phyloP scores from a whole-genome alignment of 92 coral and sea anemone genomes.

The Heteractis magnifica region DNA sequence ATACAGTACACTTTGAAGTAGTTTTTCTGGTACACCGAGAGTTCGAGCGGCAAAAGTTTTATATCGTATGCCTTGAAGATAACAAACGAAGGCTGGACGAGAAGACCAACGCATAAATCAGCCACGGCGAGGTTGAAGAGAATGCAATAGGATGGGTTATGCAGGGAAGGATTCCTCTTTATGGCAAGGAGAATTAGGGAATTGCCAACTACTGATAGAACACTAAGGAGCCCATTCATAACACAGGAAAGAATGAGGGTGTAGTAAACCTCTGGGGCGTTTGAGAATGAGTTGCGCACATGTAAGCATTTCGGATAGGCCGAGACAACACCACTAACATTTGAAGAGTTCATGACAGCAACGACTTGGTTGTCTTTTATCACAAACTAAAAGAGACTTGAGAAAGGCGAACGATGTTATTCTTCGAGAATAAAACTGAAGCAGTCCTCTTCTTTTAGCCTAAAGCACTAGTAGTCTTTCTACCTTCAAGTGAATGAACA shows the following conservation, averaged over 20 bases:
- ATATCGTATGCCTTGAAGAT: slow-evolving; percentile 1
- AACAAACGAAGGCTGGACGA: slow-evolving; percentile 22
- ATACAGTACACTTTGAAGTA: background rate
- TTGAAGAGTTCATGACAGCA: background rate
- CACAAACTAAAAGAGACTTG: too few species aligned
- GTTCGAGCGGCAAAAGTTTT: slow-evolving; percentile 7
- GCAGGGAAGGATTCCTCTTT: slow-evolving; percentile 24
- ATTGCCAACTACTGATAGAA: slow-evolving; percentile 10
- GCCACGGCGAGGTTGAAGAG: slow-evolving; percentile 29
- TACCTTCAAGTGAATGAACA: too few species aligned
- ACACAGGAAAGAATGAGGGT: background rate
- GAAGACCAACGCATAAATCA: slow-evolving; percentile 26
- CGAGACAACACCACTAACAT: background rate
- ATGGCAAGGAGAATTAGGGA: slow-evolving; percentile 22
- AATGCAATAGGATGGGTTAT: slow-evolving; percentile 17
- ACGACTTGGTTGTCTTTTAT: background rate
- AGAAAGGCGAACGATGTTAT: too few species aligned
- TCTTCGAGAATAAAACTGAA: too few species aligned
- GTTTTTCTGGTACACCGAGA: background rate
- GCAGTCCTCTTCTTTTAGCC: too few species aligned
- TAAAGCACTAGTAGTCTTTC: too few species aligned
- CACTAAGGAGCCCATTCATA: slow-evolving; percentile 1
- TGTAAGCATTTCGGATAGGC: slow-evolving; percentile 10
- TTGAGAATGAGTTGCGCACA: background rate
- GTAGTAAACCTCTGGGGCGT: background rate